These are phyloP conservation scores for Axinella damicornis DNA, from an alignment of 37 sponge, comb jelly and placozoan genomes.

Conservation along the genomic window DNA sequence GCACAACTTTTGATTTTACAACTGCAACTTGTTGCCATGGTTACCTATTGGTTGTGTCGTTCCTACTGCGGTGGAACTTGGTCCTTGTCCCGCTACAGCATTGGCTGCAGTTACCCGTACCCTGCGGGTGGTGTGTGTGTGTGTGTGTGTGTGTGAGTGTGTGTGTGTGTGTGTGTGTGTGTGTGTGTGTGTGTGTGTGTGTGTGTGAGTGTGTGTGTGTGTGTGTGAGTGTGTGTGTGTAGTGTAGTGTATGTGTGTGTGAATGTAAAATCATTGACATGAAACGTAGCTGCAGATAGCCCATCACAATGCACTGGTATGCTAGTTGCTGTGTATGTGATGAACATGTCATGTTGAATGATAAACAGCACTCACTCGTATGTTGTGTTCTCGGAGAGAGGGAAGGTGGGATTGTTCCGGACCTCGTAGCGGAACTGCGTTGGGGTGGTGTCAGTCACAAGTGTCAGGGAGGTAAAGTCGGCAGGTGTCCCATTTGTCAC, in stretches of 20 bases:
- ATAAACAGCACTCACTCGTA: neutral
- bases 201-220: constrained; percentile 20
- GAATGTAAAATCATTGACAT: no score
- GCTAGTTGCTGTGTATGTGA: no score
- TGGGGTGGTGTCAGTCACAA: no score
- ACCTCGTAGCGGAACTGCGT: no score
- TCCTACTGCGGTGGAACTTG: neutral
- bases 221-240: neutral
- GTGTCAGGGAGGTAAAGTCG: neutral
- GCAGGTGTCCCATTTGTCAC: neutral
- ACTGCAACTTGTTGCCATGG: no score
- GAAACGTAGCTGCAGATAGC: no score
- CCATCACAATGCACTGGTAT: no score
- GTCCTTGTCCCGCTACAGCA: neutral
- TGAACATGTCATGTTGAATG: no score
- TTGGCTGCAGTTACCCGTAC: no score
- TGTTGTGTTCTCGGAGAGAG: neutral
- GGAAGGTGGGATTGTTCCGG: neutral
- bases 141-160: constrained; percentile 33
- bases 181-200: constrained; percentile 10
- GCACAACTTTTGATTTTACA: no score
- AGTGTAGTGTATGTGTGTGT: neutral
- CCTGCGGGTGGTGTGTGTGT: constrained; percentile 23
- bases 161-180: constrained; percentile 38
- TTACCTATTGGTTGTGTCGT: neutral